Conservation (phyloP, 2,888 invertebrate genomes). For the Drosophila robusta region DNA sequence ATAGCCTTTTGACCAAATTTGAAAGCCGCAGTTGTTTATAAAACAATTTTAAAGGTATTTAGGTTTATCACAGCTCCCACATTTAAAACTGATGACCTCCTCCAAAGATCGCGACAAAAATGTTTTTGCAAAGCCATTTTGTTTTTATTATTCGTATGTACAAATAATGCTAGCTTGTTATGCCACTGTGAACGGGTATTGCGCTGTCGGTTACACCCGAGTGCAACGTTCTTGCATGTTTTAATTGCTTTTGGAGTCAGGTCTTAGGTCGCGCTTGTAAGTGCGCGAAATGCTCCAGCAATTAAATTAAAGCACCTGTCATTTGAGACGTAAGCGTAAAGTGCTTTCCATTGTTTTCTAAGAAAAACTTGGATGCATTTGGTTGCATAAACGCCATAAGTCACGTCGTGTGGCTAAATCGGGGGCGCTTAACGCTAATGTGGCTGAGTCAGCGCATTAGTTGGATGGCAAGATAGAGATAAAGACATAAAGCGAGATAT, state of each 20-base stretch:
- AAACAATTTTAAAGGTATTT: no score
- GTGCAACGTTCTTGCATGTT: no score
- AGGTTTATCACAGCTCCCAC: no score
- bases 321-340: slow-evolving; percentile 18
- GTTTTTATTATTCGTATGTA: no score
- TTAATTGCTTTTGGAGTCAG: not conserved
- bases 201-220: no score
- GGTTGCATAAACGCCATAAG: slow-evolving; percentile 36
- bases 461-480: not conserved
- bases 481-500: not conserved
- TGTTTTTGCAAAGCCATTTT: no score
- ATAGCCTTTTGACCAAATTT: no score
- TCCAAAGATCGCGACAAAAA: no score
- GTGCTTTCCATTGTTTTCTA: slow-evolving; percentile 25
- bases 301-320: slow-evolving; percentile 33
- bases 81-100: no score
- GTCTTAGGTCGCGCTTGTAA: not conserved
- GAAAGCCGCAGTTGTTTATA: no score
- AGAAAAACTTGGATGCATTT: slow-evolving; percentile 33
- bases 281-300: slow-evolving; percentile 17
- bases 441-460: not conserved
- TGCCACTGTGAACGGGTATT: no score
- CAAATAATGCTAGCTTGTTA: no score
- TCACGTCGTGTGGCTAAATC: slow-evolving; percentile 26
- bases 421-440: slow-evolving; percentile 10